phyloP scores from a whole-genome alignment of 2,888 invertebrate species.

The Drosophila anceps region DNA sequence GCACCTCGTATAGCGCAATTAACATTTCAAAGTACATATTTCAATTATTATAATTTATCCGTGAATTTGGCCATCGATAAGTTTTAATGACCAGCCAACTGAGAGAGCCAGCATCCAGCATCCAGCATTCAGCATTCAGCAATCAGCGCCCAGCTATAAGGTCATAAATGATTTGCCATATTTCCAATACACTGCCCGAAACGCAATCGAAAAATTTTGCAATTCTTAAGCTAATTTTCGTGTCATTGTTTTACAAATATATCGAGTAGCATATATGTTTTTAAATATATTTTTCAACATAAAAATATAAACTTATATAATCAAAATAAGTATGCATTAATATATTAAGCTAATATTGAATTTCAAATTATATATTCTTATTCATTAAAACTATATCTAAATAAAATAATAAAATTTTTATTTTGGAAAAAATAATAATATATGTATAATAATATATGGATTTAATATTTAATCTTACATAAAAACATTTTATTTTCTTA shows the following conservation, averaged over 20 bases:
- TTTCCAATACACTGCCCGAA: slow-evolving; percentile 23
- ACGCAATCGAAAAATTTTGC: not conserved
- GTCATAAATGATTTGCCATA: slow-evolving; percentile 48
- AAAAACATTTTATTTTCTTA: not conserved
- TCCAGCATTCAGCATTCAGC: not conserved
- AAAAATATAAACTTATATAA: too few relatives aligned
- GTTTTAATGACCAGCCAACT: slow-evolving; percentile 51
- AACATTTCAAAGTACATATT: slow-evolving; percentile 72
- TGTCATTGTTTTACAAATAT: not conserved
- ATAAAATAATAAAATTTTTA: not conserved
- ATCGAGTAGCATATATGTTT: not conserved
- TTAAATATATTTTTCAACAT: not conserved
- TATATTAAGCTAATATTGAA: too few relatives aligned
- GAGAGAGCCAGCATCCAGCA: slow-evolving; percentile 20
- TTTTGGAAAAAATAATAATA: too few relatives aligned
- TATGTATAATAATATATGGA: not conserved
- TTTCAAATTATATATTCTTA: too few relatives aligned
- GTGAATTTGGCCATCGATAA: slow-evolving; percentile 67
- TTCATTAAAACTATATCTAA: too few relatives aligned
- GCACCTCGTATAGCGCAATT: slow-evolving; percentile 67
- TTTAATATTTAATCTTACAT: too few relatives aligned
- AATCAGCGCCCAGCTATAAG: slow-evolving; percentile 24
- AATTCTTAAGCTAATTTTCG: not conserved
- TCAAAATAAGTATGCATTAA: not conserved
- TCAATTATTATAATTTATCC: slow-evolving; percentile 80